A percentile compares a stretch with the other conserved stretches of the same genome.
Conservation (phyloP, 1,140 invertebrate species). For the Centruroides sculpturatus region DNA sequence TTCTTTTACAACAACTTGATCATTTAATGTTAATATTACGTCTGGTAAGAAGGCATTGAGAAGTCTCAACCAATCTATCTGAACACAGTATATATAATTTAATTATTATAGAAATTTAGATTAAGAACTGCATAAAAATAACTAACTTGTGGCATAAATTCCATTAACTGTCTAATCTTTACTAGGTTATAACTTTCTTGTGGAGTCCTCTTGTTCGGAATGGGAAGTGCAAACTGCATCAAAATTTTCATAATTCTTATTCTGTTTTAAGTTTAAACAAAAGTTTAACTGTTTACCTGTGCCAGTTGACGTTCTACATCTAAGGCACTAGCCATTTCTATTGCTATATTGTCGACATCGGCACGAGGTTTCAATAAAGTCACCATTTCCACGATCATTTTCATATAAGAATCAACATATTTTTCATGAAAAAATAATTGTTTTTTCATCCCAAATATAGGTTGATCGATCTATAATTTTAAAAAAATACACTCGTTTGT, state of each 20-base stretch:
- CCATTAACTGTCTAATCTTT: neutral
- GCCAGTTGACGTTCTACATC: neutral
- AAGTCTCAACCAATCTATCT: no score
- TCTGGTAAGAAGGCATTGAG: no score
- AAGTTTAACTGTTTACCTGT: neutral
- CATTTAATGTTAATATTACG: no score
- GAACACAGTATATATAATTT: no score
- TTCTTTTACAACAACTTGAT: no score
- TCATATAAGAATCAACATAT: neutral
- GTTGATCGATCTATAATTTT: constrained; percentile 1
- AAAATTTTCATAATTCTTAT: neutral
- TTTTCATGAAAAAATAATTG: neutral
- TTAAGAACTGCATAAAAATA: no score
- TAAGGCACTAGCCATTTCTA: neutral
- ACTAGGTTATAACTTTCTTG: neutral
- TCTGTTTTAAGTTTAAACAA: neutral
- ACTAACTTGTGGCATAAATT: neutral
- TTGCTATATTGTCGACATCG: neutral
- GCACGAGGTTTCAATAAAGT: neutral
- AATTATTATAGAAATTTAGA: no score
- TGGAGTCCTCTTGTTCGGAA: neutral
- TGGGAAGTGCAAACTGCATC: neutral
- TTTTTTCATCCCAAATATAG: neutral
- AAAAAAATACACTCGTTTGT: no score
- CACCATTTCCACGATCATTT: neutral